Evolutionary conservation across 2,113 vertebrate species (phyloP), one percentile per base, ranked within the genome.

Genomic region (Gymnobelideus leadbeateri): DNA sequence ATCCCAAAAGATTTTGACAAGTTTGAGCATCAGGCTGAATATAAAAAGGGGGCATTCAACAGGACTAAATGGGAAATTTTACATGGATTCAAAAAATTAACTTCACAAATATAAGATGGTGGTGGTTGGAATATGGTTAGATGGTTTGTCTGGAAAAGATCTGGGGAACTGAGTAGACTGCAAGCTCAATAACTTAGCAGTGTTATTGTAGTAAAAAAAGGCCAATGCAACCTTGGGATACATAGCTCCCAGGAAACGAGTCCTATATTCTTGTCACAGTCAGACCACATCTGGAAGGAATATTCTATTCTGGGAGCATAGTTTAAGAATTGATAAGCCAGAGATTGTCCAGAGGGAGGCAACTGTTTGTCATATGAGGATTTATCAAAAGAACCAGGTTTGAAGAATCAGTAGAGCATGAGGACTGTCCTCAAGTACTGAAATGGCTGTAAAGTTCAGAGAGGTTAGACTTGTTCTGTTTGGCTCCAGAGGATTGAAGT

Each of bases 301-400:
- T 77, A 77, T 77, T 77, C 37, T 77, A 77, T n/a, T 16, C 37
- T 77, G 61, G 61, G 61, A 77, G 16, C 31, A 68, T 68, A 77
- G 37, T 77, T 16, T 77, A 77, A n/a, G 57, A 37, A 16, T n/a
- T n/a, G 16, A n/a, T n/a, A 77, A n/a, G 61, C 61, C 61, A n/a
- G 37, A 77, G 14, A 14, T 77, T n/a, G 19, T 68, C 11, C 31
- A 68, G 31, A 37, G 12, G 31, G 12, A 37, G 31, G 12, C 24
- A 55, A 55, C 54, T 16, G 16, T n/a, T 12, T 77, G 16, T n/a
- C 37, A 16, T 14, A 19, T 5, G 31, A 19, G 31, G 16, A 77
- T 77, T 2, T 14, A 3, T n/a, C 14, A 5, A 77, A 77, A n/a
- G 61, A n/a, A 19, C 0, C 5, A 4, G 37, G 4, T 0, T 77